These are phyloP conservation scores for Oxyscelio sp. DNA, from an alignment of 2,888 invertebrate genomes.

Conservation along the genomic window DNA sequence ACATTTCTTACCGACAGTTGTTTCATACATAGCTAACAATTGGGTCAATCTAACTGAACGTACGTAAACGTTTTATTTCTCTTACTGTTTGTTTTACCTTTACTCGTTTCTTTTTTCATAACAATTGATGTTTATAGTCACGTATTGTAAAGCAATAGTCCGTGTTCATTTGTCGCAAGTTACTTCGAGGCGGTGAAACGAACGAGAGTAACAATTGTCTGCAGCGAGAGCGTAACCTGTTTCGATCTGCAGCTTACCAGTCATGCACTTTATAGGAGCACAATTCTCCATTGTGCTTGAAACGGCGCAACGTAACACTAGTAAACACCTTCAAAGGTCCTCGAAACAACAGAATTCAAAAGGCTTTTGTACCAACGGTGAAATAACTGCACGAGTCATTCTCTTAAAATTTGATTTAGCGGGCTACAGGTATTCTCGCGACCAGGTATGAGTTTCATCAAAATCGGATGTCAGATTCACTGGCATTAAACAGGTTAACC, in stretches of 20 bases:
- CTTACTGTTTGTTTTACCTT: background rate
- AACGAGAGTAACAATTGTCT: conserved; percentile 63
- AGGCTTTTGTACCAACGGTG: conserved; percentile 84
- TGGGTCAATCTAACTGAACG: conserved; percentile 30
- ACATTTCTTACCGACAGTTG: conserved; percentile 34
- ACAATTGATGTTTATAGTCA: conserved; percentile 59
- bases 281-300: conserved; percentile 81
- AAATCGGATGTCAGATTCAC: conserved; percentile 49
- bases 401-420: conserved; percentile 87
- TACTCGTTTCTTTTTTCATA: conserved; percentile 31
- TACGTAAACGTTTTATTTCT: conserved; percentile 47
- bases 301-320: conserved; percentile 70
- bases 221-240: conserved; percentile 59
- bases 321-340: conserved; percentile 83
- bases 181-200: conserved; percentile 49
- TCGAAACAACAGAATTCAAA: conserved; percentile 85
- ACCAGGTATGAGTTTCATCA: conserved; percentile 36
- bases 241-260: conserved; percentile 68
- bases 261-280: conserved; percentile 78
- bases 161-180: conserved; percentile 65
- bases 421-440: conserved; percentile 60
- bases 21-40: conserved; percentile 43
- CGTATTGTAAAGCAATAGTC: conserved; percentile 63
- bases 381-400: conserved; percentile 86
- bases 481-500: conserved; percentile 47